These are phyloP conservation scores for Dicyrtomina minuta DNA, from an alignment of 2,888 invertebrate species.

Conservation along the genomic window DNA sequence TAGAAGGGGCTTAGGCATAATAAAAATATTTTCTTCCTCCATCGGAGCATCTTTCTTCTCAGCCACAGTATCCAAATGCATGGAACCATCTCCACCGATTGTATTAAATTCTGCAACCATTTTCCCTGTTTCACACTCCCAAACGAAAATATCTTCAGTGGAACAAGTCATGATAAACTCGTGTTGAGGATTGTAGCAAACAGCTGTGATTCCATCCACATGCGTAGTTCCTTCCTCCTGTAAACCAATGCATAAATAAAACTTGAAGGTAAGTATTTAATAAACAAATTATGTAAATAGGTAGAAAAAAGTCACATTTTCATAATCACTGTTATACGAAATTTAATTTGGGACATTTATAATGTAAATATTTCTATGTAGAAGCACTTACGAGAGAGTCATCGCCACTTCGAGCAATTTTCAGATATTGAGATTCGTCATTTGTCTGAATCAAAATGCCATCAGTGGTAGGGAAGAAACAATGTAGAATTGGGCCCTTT, in stretches of 20 bases:
- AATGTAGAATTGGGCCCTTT: constrained; percentile 32
- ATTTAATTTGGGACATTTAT: too few relatives aligned
- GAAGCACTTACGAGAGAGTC: too few relatives aligned
- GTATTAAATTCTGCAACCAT: constrained; percentile 38
- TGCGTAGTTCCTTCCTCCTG: constrained; percentile 34
- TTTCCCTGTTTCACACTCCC: constrained; percentile 36
- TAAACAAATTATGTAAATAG: too few relatives aligned
- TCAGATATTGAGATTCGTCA: constrained; percentile 28
- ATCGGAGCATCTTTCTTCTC: constrained; percentile 35
- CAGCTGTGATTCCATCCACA: constrained; percentile 33
- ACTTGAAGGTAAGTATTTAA: background rate
- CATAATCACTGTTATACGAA: too few relatives aligned
- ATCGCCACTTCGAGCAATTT: constrained; percentile 33
- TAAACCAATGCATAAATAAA: too few relatives aligned
- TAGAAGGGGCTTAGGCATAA: constrained; percentile 29
- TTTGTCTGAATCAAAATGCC: constrained; percentile 36
- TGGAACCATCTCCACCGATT: constrained; percentile 42
- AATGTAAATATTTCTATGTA: too few relatives aligned
- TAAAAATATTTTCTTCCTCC: constrained; percentile 38
- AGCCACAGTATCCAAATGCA: constrained; percentile 42
- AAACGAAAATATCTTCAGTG: constrained; percentile 38
- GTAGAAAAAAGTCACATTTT: too few relatives aligned
- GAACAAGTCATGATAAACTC: constrained; percentile 39
- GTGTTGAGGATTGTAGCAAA: constrained; percentile 40
- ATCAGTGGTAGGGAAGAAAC: constrained; percentile 35